A percentile compares a stretch with the other conserved stretches of the same genome.
These are phyloP conservation scores for Automeris io DNA, from an alignment of 2,888 invertebrate genomes.

Conservation along the genomic window DNA sequence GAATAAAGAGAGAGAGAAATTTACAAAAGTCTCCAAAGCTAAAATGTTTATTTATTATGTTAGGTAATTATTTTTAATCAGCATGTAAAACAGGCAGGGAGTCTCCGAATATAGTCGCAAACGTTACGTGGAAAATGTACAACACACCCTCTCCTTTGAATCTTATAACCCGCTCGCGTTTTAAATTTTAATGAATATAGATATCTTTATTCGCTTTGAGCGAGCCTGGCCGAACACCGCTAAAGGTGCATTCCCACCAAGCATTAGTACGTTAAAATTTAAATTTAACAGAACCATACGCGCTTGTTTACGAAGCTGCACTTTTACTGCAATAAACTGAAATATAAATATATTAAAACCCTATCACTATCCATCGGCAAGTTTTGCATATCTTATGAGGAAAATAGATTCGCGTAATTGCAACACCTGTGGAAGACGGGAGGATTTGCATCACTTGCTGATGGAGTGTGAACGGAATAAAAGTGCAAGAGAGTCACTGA, in stretches of 20 bases:
- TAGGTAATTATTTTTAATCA: constrained; percentile 9
- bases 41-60: background rate
- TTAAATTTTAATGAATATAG: constrained; percentile 73
- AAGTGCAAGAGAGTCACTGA: no score
- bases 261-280: background rate
- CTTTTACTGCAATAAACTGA: no score
- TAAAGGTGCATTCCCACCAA: constrained; percentile 26
- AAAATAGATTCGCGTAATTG: no score
- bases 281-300: no score
- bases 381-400: no score
- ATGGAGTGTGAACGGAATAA: no score
- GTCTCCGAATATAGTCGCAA: constrained; percentile 6
- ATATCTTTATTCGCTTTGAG: constrained; percentile 68
- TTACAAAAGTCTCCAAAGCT: background rate
- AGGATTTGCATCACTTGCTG: no score
- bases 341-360: no score
- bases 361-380: no score
- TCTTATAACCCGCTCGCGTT: constrained; percentile 65
- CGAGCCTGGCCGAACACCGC: constrained; percentile 38
- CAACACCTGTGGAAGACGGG: no score
- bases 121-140: constrained; percentile 14
- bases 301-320: no score
- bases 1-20: background rate
- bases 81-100: constrained; percentile 1
- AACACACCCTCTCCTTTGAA: constrained; percentile 45